These are phyloP conservation scores for Sminthurinus aureus DNA, from an alignment of 2,888 invertebrate species.

Conservation along the genomic window DNA sequence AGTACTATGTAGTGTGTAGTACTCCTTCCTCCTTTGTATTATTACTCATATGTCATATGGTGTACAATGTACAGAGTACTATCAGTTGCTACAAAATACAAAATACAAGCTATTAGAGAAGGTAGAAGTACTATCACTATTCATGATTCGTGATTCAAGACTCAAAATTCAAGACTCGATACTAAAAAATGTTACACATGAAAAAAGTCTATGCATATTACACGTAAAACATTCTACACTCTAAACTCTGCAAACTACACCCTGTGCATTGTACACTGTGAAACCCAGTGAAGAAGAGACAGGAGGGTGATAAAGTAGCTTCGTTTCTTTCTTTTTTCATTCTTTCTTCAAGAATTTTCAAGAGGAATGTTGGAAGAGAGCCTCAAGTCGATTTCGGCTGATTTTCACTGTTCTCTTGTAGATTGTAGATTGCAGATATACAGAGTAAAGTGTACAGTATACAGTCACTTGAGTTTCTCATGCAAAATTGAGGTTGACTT, in stretches of 20 bases:
- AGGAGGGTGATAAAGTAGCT: constrained; percentile 39
- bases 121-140: no score
- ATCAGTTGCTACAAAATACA: no score
- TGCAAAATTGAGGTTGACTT: constrained; percentile 45
- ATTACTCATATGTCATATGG: no score
- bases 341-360: constrained; percentile 29
- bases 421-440: no score
- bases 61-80: no score
- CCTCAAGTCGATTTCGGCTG: constrained; percentile 50
- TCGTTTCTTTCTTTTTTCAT: constrained; percentile 35
- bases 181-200: background rate
- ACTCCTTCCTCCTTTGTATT: no score
- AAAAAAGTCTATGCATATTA: background rate
- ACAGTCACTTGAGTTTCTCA: constrained; percentile 36
- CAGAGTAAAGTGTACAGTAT: background rate
- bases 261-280: no score
- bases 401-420: constrained; percentile 1
- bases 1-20: no score
- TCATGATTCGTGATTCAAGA: no score
- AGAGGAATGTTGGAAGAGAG: constrained; percentile 26
- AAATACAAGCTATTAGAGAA: no score
- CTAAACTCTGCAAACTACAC: no score
- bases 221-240: background rate
- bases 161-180: background rate
- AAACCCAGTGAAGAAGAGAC: background rate